Evolutionary conservation across 2,888 invertebrate genomes (phyloP).

Genomic region (Campaea margaritaria): DNA sequence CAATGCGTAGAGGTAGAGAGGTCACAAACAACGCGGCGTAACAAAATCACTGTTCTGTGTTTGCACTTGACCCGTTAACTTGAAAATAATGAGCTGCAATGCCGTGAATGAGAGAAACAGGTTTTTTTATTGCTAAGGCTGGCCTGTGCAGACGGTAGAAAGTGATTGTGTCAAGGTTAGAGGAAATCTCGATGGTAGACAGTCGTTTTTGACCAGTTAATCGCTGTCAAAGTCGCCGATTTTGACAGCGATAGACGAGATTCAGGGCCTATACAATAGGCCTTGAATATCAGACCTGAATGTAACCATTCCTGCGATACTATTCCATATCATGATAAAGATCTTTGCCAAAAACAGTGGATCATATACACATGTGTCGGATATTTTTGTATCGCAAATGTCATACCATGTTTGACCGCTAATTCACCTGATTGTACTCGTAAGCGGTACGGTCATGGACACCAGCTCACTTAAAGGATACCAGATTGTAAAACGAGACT

Average conservation of each 20-base stretch:
- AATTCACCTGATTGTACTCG: no score
- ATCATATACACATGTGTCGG: no score
- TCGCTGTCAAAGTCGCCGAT: no score
- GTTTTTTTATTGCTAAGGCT: constrained; percentile 6
- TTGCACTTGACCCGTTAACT: constrained; percentile 32
- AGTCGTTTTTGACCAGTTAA: not conserved
- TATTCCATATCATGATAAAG: no score
- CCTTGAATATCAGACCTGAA: not conserved
- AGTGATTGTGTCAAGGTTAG: constrained; percentile 21
- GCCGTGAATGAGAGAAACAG: constrained; percentile 7
- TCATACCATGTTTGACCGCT: no score
- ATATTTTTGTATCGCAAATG: no score
- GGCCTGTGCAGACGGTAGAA: constrained; percentile 1
- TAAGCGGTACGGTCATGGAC: no score
- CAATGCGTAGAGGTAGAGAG: constrained; percentile 16
- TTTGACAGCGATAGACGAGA: no score
- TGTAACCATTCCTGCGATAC: not conserved
- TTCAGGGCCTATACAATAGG: no score
- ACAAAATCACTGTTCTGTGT: constrained; percentile 21
- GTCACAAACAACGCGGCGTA: constrained; percentile 20
- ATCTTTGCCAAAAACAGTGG: no score
- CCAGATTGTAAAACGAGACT: no score
- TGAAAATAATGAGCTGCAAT: constrained; percentile 22
- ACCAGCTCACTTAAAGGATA: no score
- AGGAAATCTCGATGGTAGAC: constrained; percentile 2